Conservation (phyloP, 2,888 invertebrate genomes). For the Eurytoma californica region DNA sequence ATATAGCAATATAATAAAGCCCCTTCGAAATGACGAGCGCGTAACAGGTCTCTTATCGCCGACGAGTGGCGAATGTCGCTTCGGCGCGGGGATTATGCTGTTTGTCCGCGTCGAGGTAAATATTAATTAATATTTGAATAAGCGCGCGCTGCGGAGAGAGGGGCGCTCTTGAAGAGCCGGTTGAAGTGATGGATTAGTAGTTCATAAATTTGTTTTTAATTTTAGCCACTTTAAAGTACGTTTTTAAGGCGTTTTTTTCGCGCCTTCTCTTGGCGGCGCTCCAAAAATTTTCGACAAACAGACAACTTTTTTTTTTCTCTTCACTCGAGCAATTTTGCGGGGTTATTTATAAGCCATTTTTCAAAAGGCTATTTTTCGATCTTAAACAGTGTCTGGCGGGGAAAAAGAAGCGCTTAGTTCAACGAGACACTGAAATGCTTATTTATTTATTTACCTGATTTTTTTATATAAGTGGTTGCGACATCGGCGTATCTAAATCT, state of each 20-base stretch:
- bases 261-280: background rate
- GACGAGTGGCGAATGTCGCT: background rate
- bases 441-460: background rate
- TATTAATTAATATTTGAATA: slow-evolving; percentile 16
- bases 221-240: slow-evolving; percentile 35
- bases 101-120: background rate
- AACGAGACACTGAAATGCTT: background rate
- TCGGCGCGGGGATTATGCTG: background rate
- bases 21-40: background rate
- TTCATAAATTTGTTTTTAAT: slow-evolving; percentile 40
- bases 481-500: too few species aligned
- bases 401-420: background rate
- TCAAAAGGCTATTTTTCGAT: background rate
- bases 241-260: slow-evolving; percentile 10
- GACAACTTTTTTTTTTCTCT: background rate
- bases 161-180: background rate
- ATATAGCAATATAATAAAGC: background rate
- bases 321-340: too few species aligned
- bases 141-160: background rate
- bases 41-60: background rate
- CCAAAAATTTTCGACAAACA: slow-evolving; percentile 18
- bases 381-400: background rate
- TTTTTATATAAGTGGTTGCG: background rate
- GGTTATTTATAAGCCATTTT: slow-evolving; percentile 2
- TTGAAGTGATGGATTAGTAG: slow-evolving; percentile 37